Base-by-base conservation (phyloP, 2,797 vertebrate species). In the Tiaroga cobitis region DNA sequence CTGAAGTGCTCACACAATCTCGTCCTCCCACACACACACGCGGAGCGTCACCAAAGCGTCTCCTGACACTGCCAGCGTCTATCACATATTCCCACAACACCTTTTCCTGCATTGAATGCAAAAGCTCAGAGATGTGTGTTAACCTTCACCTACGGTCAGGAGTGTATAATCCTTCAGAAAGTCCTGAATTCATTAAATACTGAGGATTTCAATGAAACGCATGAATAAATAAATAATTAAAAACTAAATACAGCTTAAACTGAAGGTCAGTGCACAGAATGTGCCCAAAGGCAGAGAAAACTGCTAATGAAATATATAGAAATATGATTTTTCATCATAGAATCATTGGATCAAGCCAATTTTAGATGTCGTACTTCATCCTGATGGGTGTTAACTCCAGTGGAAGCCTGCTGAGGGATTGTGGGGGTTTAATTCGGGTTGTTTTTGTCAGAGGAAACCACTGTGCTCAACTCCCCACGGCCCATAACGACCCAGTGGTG, bases 361-460 rank as follows among this genome's bases (percentile, higher is more conserved):
- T 67, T 41, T 46, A 51, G 24, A 83, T 16, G 43, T 26, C 19
- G 4, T 41, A 24, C 19, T 74, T 82, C 39, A 39, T 32, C 39
- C 46, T 67, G 34, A 54, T 24, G 37, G 16, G 3, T 59, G 46
- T 41, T 81, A 51, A 49, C 29, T 26, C 54, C 46, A 10, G 32
- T 24, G 59, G 59, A 61, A 37, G 56, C 19, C 24, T 65, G 34
- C 19, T 73, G 32, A 81, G 88, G 68, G 86, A 86, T 32, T 81
- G 34, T 32, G 81, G 73, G 80, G 39, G 77, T 86, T 89, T 82
- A 73, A 49, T 82, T 79, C 43, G 59, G 82, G 75, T 86, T 89
- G 82, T 86, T 89, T 89, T 85, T 87, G 75, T 34, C 82, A 80
- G 51, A 87, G 79, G 79, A 86, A 82, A 67, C 69, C 21, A 68